Conservation (phyloP, 2,113 vertebrate genomes). For the Platysteira castanea region DNA sequence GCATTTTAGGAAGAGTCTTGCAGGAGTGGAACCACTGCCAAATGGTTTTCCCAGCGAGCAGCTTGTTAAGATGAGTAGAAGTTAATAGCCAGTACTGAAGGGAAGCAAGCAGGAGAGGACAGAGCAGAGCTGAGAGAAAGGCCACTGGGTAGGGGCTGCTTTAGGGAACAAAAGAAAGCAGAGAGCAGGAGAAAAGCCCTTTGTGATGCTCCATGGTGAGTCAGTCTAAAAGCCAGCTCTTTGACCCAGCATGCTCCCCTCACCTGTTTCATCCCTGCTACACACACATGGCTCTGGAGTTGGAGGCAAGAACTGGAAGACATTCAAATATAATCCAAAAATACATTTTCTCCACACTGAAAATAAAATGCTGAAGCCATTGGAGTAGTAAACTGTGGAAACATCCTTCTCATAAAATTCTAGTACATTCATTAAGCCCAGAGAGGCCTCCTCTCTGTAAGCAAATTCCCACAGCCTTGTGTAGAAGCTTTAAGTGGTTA, state of each 20-base stretch:
- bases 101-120: background rate
- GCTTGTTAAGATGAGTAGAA: background rate
- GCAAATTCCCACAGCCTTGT: background rate
- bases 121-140: conserved; percentile 19
- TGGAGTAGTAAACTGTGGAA: background rate
- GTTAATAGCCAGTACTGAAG: background rate
- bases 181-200: background rate
- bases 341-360: background rate
- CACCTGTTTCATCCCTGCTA: conserved; percentile 16
- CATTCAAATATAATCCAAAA: background rate
- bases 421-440: background rate
- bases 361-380: background rate
- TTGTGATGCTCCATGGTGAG: background rate
- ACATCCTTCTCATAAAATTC: background rate
- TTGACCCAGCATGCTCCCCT: conserved; percentile 15
- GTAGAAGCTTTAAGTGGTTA: background rate
- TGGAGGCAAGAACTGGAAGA: conserved; percentile 41
- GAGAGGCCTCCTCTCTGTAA: background rate
- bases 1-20: background rate
- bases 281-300: background rate
- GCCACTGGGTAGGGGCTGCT: background rate
- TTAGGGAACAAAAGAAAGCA: background rate
- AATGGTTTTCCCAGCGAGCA: background rate
- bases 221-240: background rate
- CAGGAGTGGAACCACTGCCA: background rate